A percentile compares a stretch with the other conserved stretches of the same genome.
These are phyloP conservation scores for Rana temporaria DNA, from an alignment of 2,113 vertebrate genomes.

Conservation along the genomic window DNA sequence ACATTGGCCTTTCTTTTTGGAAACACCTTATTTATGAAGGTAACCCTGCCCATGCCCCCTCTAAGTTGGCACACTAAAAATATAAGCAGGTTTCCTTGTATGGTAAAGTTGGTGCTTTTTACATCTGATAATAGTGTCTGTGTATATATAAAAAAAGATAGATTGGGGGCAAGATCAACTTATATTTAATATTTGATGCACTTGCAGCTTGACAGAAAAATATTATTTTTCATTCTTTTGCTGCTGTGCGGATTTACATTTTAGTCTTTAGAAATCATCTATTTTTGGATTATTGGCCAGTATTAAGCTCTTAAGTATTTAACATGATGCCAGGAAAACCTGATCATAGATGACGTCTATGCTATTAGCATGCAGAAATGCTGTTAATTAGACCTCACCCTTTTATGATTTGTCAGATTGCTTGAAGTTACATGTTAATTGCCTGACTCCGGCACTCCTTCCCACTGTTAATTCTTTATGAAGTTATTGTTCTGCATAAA, in stretches of 20 bases:
- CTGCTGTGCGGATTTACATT: background rate
- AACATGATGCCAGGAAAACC: background rate
- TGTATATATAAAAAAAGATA: no score
- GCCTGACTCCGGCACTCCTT: background rate
- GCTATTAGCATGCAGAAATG: background rate
- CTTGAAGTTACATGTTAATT: conserved; percentile 15
- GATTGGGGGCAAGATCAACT: no score
- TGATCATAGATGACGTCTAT: background rate
- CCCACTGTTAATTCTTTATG: background rate
- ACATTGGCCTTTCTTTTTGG: no score
- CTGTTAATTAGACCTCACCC: conserved; percentile 19
- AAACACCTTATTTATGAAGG: no score
- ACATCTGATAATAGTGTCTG: no score
- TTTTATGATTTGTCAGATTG: background rate
- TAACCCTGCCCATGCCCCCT: no score
- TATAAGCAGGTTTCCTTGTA: no score
- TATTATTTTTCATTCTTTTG: background rate
- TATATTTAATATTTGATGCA: no score
- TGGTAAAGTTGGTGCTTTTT: no score
- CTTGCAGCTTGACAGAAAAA: no score
- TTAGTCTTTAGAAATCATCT: background rate
- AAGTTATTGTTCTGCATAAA: conserved; percentile 11
- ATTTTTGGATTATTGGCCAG: background rate
- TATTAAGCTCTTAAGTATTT: conserved; percentile 23
- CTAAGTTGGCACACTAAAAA: no score